Conservation (phyloP, 2,888 invertebrate genomes). For the Nomada hirtipes region DNA sequence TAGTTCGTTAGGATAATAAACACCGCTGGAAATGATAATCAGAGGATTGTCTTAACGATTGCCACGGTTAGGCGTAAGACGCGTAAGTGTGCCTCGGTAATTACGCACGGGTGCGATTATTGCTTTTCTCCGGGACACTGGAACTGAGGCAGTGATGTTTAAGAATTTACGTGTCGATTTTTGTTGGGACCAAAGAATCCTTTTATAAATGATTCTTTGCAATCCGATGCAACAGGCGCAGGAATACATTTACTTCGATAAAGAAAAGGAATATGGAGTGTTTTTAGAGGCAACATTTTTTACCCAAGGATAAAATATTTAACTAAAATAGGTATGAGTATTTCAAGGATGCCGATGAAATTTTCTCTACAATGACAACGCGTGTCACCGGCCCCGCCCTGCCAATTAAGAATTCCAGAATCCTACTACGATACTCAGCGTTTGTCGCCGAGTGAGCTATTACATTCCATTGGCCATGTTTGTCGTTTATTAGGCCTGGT, state of each 20-base stretch:
- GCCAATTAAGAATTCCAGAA: neutral
- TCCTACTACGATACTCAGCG: neutral
- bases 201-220: too few species aligned
- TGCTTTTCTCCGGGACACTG: slow-evolving; percentile 7
- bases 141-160: neutral
- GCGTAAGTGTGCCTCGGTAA: slow-evolving; percentile 39
- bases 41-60: slow-evolving; percentile 50
- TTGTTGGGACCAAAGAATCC: neutral
- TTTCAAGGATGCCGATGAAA: too few species aligned
- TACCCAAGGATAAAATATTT: neutral
- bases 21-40: slow-evolving; percentile 41
- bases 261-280: neutral
- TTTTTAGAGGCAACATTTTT: neutral
- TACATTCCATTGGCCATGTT: slow-evolving; percentile 29
- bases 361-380: too few species aligned
- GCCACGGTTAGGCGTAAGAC: slow-evolving; percentile 32
- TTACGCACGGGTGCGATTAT: slow-evolving; percentile 9
- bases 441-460: neutral
- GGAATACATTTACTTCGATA: neutral
- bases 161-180: neutral
- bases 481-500: slow-evolving; percentile 30
- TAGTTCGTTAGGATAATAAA: slow-evolving; percentile 52
- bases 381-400: neutral
- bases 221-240: neutral
- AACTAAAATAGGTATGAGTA: neutral